Base-by-base conservation (phyloP, 2,888 invertebrate species). In the Drosophila picticornis region DNA sequence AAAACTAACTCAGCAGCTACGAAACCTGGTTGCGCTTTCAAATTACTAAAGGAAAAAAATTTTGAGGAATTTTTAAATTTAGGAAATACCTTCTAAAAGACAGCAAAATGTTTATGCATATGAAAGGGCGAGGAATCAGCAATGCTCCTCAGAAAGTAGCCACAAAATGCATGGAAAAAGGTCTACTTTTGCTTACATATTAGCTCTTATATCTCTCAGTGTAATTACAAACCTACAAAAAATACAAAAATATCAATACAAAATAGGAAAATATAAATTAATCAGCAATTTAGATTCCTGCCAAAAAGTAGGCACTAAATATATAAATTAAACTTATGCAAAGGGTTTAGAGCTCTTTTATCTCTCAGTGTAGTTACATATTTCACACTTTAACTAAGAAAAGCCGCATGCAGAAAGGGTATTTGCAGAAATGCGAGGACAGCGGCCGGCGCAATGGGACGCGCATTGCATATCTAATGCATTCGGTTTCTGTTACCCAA, bases 381-480 rank as follows among this genome's bases (percentile, higher is more conserved):
- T 0, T 11, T 1, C 16, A 2, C 29, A 16, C 3, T 40, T 16
- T 16, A 50, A 19, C 19, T 1, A 10, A 29, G 19, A 11, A 19
- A 6, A 11, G 22, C 19, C 16, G 11, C 19, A n/a, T 38, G 4
- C 3, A 16, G 19, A 56, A n/a, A 60, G 56, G 31, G 46, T 59
- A 72, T 31, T 16, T 34, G 34, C 48, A 25, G n/a, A 29, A 29
- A 25, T 57, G 60, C 19, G 59, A 63, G 53, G 60, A 69, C 48
- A 53, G 73, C 61, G 68, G 70, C 73, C 61, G 68, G 68, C 75
- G 68, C 68, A 73, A 43, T 59, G 68, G 67, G 64, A 84, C 89
- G 87, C 84, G 76, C 52, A 69, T 52, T 81, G 89, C 81, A 84
- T 84, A 84, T 60, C 76, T 81, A 86, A 88, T 88, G 83, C 67